A percentile compares a stretch with the other conserved stretches of the same genome.
phyloP scores from a whole-genome alignment of 2,888 invertebrate genomes.

The Agriopis marginaria region DNA sequence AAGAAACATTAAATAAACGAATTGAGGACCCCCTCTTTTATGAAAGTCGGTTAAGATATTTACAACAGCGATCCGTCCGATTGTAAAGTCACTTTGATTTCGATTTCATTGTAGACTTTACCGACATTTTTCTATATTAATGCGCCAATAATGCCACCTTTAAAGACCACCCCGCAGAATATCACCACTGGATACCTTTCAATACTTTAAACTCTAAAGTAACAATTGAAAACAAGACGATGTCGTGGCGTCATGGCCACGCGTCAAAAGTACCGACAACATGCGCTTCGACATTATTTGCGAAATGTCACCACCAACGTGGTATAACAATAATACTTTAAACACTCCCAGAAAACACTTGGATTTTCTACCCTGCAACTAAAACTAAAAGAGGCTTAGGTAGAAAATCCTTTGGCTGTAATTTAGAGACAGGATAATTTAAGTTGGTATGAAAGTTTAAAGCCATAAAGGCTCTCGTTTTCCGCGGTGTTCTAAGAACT shows the following conservation, averaged over 20 bases:
- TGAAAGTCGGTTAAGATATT: no score
- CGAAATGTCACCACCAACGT: constrained; percentile 72
- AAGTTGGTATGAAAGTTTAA: constrained; percentile 49
- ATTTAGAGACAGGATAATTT: constrained; percentile 33
- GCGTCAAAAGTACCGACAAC: constrained; percentile 65
- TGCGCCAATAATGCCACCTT: neutral
- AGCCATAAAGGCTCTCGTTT: constrained; percentile 75
- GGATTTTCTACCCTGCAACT: neutral
- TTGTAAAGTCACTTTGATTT: neutral
- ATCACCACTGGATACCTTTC: constrained; percentile 24
- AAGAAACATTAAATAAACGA: no score
- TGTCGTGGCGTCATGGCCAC: constrained; percentile 47
- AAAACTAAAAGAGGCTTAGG: constrained; percentile 31
- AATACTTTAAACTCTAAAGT: constrained; percentile 21
- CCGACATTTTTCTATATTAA: neutral
- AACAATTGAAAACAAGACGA: constrained; percentile 45
- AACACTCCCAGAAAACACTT: constrained; percentile 15
- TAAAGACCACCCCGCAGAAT: constrained; percentile 39
- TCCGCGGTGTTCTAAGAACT: constrained; percentile 74
- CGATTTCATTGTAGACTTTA: neutral
- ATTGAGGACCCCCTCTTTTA: no score
- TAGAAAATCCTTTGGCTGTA: constrained; percentile 35
- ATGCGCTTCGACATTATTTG: constrained; percentile 66
- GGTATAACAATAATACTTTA: constrained; percentile 59
- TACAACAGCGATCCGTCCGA: no score